Conservation (phyloP, 2,888 invertebrate genomes). For the Drosophila phalerata region DNA sequence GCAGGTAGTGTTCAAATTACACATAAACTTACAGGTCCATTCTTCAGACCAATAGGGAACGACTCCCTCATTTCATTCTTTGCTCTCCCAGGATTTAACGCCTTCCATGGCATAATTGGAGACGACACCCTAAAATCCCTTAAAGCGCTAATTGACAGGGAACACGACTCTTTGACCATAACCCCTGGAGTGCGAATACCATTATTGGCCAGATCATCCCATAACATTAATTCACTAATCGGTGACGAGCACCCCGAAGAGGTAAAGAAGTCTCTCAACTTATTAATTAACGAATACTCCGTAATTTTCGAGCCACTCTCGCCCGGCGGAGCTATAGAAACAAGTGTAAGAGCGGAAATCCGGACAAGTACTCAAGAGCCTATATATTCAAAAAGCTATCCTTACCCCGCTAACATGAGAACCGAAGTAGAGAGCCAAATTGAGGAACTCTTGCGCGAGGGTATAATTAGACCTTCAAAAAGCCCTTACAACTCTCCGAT, state of each 20-base stretch:
- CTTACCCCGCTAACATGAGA: constrained; percentile 79
- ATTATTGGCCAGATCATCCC: neutral
- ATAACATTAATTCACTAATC: neutral
- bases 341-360: constrained; percentile 7
- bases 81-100: neutral
- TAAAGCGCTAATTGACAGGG: neutral
- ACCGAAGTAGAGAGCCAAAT: constrained; percentile 79
- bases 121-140: constrained; percentile 2
- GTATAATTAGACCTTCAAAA: constrained; percentile 48
- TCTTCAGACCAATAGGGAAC: neutral
- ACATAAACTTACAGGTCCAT: neutral
- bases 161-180: neutral
- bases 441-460: constrained; percentile 62
- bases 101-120: constrained; percentile 9
- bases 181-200: neutral
- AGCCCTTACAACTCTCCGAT: constrained; percentile 68
- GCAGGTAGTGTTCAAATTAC: neutral
- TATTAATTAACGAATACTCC: neutral
- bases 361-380: constrained; percentile 65
- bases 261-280: neutral
- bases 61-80: neutral
- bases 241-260: neutral
- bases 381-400: constrained; percentile 76
- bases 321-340: neutral
- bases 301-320: constrained; percentile 9